These are phyloP conservation scores for Drosophila sordidula DNA, from an alignment of 2,888 invertebrate species.

Conservation along the genomic window DNA sequence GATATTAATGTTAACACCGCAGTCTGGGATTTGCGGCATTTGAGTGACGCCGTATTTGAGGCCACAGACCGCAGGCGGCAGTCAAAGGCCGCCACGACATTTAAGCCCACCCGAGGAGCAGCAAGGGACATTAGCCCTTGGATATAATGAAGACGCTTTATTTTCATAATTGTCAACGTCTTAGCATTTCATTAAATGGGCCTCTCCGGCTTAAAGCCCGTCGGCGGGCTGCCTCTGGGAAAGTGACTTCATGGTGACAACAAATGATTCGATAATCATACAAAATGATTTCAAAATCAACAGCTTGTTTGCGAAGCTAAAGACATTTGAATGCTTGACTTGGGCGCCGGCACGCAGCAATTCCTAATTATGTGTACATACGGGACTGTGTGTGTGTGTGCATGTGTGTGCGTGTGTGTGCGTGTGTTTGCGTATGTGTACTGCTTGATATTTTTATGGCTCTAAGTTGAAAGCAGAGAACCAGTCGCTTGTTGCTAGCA, in stretches of 20 bases:
- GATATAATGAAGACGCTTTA: conserved; percentile 34
- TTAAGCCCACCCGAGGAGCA: conserved; percentile 45
- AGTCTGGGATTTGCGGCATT: conserved; percentile 42
- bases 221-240: background rate
- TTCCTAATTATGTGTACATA: conserved; percentile 72
- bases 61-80: conserved; percentile 13
- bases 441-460: conserved; percentile 41
- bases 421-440: conserved; percentile 15
- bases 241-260: conserved; percentile 22
- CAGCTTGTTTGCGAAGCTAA: conserved; percentile 63
- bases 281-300: conserved; percentile 69
- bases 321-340: conserved; percentile 51
- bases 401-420: conserved; percentile 2
- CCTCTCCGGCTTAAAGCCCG: conserved; percentile 7
- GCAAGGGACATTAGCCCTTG: conserved; percentile 37
- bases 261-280: conserved; percentile 66
- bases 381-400: conserved; percentile 17
- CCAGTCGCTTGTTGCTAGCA: conserved; percentile 61
- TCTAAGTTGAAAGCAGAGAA: conserved; percentile 37
- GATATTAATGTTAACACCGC: conserved; percentile 39
- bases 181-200: conserved; percentile 49
- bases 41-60: conserved; percentile 26
- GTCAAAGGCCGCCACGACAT: conserved; percentile 23
- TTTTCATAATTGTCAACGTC: conserved; percentile 64
- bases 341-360: conserved; percentile 40